Conservation (phyloP, 1,140 invertebrate species). For the Conus ventricosus region DNA sequence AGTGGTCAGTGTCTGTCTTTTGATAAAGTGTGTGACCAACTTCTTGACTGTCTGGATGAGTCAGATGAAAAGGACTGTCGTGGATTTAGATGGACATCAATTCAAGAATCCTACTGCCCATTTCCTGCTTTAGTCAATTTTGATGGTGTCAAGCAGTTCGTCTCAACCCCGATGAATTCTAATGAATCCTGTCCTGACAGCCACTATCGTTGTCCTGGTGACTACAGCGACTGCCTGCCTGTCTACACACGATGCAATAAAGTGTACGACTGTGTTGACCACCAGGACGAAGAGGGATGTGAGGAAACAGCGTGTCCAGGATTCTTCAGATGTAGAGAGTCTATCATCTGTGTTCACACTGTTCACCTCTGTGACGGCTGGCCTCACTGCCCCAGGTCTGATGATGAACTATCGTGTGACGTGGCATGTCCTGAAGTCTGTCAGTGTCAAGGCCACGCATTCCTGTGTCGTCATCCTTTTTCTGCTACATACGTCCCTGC, state of each 20-base stretch:
- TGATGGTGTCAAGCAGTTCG: slow-evolving; percentile 7
- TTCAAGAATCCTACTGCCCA: background rate
- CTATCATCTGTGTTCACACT: slow-evolving; percentile 26
- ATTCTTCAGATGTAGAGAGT: slow-evolving; percentile 26
- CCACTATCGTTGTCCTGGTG: slow-evolving; percentile 3
- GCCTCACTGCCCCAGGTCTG: slow-evolving; percentile 32
- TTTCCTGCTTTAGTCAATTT: background rate
- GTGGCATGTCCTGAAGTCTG: slow-evolving; percentile 47
- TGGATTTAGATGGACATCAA: background rate
- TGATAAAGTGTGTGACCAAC: background rate
- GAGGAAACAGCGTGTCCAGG: slow-evolving; percentile 31
- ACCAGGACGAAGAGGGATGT: slow-evolving; percentile 13
- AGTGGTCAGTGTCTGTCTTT: background rate
- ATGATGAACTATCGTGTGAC: slow-evolving; percentile 39
- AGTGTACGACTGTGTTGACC: slow-evolving; percentile 8
- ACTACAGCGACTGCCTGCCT: background rate
- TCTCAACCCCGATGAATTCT: background rate
- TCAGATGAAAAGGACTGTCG: background rate
- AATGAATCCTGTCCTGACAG: background rate
- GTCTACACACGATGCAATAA: slow-evolving; percentile 26
- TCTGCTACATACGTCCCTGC: background rate
- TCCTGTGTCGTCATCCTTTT: slow-evolving; percentile 17
- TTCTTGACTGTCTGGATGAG: background rate
- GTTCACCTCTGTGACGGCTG: slow-evolving; percentile 23
- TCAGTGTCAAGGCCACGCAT: slow-evolving; percentile 6